Percentiles rank a stretch among this genome's conserved stretches.
Evolutionary conservation across 2,113 vertebrate genomes (phyloP).

Genomic region (Paraplagusia blochii): DNA sequence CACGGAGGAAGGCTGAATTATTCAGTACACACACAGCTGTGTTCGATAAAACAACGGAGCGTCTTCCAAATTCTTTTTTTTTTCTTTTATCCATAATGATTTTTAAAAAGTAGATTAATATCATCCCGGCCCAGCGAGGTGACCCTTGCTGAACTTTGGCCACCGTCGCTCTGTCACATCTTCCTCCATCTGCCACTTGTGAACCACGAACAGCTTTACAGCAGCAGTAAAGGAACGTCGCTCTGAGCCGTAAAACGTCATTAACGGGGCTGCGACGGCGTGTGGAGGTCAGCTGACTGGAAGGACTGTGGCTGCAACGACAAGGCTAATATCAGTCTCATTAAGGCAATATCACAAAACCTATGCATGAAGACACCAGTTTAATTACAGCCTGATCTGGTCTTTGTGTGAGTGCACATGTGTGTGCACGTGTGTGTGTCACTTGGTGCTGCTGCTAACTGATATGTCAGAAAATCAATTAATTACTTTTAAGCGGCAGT

Average conservation of each 20-base stretch:
- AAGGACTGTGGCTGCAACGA: no score
- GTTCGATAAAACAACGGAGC: neutral
- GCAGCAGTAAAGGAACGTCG: neutral
- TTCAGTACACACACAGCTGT: constrained; percentile 60
- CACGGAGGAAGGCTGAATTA: constrained; percentile 76
- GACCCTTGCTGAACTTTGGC: constrained; percentile 1
- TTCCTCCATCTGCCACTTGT: constrained; percentile 17
- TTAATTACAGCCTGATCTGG: constrained; percentile 46
- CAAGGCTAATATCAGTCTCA: neutral
- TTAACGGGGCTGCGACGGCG: neutral
- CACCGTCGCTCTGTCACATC: constrained; percentile 21
- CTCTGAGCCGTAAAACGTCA: constrained; percentile 7
- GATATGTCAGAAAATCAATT: constrained; percentile 99
- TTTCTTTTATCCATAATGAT: neutral
- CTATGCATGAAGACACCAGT: neutral
- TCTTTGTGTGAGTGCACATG: constrained; percentile 1
- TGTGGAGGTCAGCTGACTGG: no score
- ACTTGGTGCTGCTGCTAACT: constrained; percentile 83
- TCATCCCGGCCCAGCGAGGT: neutral
- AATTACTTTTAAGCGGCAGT: constrained; percentile 98
- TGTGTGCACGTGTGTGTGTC: constrained; percentile 65
- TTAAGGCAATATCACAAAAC: neutral
- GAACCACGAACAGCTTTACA: constrained; percentile 16
- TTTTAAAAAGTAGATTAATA: neutral
- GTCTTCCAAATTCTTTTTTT: no score